Evolutionary conservation across 2,113 vertebrate species (phyloP).

Genomic region (Prunella himalayana): DNA sequence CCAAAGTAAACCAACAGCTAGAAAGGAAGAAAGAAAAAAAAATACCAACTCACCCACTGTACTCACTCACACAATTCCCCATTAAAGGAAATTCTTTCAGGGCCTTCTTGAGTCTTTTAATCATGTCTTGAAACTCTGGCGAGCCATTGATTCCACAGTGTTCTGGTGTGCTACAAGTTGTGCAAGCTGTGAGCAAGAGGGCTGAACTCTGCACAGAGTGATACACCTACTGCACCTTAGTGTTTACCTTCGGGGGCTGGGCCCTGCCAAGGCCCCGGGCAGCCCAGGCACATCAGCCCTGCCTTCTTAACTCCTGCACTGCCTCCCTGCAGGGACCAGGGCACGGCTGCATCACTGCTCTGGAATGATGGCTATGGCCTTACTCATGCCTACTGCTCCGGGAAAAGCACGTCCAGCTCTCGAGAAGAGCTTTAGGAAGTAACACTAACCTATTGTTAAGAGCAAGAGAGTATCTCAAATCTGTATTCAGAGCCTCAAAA

Average conservation of each 20-base stretch:
- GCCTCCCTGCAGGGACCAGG: neutral
- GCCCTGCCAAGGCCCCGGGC: constrained; percentile 62
- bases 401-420: neutral
- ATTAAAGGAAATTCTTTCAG: constrained; percentile 77
- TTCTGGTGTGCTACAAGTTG: constrained; percentile 61
- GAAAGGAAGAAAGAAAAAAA: constrained; percentile 41
- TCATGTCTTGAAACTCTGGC: constrained; percentile 75
- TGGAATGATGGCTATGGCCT: constrained; percentile 20
- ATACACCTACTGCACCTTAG: constrained; percentile 73
- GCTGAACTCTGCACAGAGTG: constrained; percentile 57
- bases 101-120: constrained; percentile 70
- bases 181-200: constrained; percentile 60
- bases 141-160: constrained; percentile 65
- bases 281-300: constrained; percentile 4
- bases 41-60: constrained; percentile 84
- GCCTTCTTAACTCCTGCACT: constrained; percentile 63
- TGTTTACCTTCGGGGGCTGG: constrained; percentile 72
- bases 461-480: neutral
- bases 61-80: constrained; percentile 92
- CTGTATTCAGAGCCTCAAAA: neutral
- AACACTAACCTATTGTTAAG: neutral
- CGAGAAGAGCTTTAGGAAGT: neutral
- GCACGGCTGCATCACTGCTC: neutral
- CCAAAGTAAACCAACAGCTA: constrained; percentile 49
- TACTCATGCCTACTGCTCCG: neutral